These are phyloP conservation scores for Mermis nigrescens DNA, from an alignment of 2,888 invertebrate genomes.

Conservation along the genomic window DNA sequence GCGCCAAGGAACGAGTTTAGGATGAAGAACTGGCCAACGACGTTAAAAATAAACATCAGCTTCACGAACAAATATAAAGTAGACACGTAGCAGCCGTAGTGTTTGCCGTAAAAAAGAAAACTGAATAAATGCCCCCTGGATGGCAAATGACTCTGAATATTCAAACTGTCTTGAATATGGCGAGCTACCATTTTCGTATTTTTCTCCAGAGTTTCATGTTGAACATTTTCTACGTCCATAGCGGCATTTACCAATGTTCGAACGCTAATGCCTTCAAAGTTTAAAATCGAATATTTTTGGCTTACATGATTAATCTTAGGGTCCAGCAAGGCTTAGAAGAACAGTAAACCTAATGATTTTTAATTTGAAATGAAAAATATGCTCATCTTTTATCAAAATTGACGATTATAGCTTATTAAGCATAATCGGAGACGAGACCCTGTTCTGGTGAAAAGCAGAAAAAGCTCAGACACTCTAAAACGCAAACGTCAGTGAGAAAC, in stretches of 20 bases:
- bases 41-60: slow-evolving; percentile 27
- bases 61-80: slow-evolving; percentile 29
- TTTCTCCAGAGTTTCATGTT: slow-evolving; percentile 33
- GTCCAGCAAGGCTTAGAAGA: too few species aligned
- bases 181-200: slow-evolving; percentile 36
- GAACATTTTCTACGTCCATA: slow-evolving; percentile 35
- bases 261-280: slow-evolving; percentile 31
- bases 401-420: too few species aligned
- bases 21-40: slow-evolving; percentile 30
- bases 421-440: too few species aligned
- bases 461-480: too few species aligned
- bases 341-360: too few species aligned
- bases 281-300: too few species aligned
- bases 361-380: too few species aligned
- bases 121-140: slow-evolving; percentile 32
- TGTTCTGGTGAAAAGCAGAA: too few species aligned
- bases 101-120: slow-evolving; percentile 22
- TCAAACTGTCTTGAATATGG: slow-evolving; percentile 37
- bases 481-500: too few species aligned
- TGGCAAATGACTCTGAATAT: slow-evolving; percentile 35
- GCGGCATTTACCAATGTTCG: slow-evolving; percentile 36
- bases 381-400: too few species aligned
- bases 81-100: slow-evolving; percentile 28
- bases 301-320: too few species aligned
- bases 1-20: slow-evolving; percentile 32